Base-by-base conservation (phyloP, 1,140 invertebrate genomes). In the Diorhabda carinulata region DNA sequence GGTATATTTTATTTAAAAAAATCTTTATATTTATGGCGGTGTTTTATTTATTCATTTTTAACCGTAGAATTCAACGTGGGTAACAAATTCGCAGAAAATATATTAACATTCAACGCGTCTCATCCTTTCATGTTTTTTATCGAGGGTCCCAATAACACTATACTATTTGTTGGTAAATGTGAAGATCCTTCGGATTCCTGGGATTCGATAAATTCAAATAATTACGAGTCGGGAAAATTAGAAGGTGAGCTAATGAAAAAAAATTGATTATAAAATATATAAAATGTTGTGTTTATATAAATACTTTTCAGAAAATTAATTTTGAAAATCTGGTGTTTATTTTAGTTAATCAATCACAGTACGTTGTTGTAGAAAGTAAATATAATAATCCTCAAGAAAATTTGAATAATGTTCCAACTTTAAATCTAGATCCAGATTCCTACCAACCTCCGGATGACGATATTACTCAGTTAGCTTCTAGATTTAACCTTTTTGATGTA, bases 91-190 rank as follows among this genome's bases (percentile, higher is more conserved):
- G 87, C 87, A 0, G 87, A 85, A 6, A 82, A 82, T 43, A 81
- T 80, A 10, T 77, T 80, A 3, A 73, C 83, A 43, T 91, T 93
- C 78, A 84, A 84, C 61, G 91, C 87, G 2, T 86, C 88, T 78
- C 89, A 86, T 72, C 91, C 92, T 0, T 94, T 94, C 79, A 72
- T 92, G 56, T 93, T 93, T 81, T 91, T 91, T 78, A 91, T 94
- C 66, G 91, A 93, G 71, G 88, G 91, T 73, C 82, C 78, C 0
- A 89, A 86, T 0, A 87, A 87, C 1, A 89, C 90, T 8, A 85
- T 92, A 58, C 77, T 93, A 3, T 93, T 92, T 78, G 85, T 89
- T 47, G 92, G 92, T 5, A 87, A 88, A 78, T 84, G 92, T 0
- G 82, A 84, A 5, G 85, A 91, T 79, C 90, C 90, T 7, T 58